Conservation (phyloP, 2,888 invertebrate species). For the Deilephila elpenor region DNA sequence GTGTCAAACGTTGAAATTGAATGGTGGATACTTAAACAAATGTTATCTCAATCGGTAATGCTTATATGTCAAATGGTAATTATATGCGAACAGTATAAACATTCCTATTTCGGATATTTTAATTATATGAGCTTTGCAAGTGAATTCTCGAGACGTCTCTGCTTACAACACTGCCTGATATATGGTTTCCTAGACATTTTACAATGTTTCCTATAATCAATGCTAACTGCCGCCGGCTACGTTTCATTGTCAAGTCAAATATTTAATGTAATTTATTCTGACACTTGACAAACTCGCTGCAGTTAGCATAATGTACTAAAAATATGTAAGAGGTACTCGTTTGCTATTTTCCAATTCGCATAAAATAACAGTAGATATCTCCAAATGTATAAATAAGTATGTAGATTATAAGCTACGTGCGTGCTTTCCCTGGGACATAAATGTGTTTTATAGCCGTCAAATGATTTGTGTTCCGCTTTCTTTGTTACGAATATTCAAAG, state of each 20-base stretch:
- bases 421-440: constrained; percentile 13
- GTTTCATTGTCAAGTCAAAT: constrained; percentile 60
- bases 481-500: constrained; percentile 13
- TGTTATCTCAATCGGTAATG: constrained; percentile 35
- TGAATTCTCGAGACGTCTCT: constrained; percentile 55
- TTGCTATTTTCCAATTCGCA: constrained; percentile 56
- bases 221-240: constrained; percentile 44
- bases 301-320: constrained; percentile 41
- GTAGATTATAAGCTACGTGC: not conserved
- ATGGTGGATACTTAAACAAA: not conserved
- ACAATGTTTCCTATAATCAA: constrained; percentile 42
- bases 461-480: constrained; percentile 22
- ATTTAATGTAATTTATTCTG: constrained; percentile 65
- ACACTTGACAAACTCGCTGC: constrained; percentile 51
- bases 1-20: not conserved
- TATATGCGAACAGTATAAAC: constrained; percentile 47
- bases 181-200: constrained; percentile 59
- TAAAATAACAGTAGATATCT: constrained; percentile 39
- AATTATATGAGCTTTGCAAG: constrained; percentile 60
- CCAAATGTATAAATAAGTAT: constrained; percentile 30
- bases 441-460: constrained; percentile 11
- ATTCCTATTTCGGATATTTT: constrained; percentile 60
- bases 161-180: constrained; percentile 58
- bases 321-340: constrained; percentile 48
- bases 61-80: constrained; percentile 40